Evolutionary conservation across 2,888 invertebrate species (phyloP).

Genomic region (Scelioninae gen. 1): DNA sequence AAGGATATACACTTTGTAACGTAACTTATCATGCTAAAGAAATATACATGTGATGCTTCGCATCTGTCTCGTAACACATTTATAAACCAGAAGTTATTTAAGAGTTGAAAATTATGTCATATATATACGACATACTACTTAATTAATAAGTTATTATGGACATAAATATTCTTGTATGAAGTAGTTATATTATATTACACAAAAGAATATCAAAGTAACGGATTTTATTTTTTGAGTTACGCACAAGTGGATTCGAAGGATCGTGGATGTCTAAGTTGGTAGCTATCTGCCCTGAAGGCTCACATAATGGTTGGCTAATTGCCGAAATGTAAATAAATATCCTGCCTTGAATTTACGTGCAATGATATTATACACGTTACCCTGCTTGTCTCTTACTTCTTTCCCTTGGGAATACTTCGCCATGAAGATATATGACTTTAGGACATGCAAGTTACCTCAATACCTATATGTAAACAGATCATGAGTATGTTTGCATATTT

Average conservation of each 20-base stretch:
- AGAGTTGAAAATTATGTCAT: no score
- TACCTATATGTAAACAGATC: slow-evolving; percentile 68
- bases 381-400: slow-evolving; percentile 48
- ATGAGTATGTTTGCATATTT: slow-evolving; percentile 43
- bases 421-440: slow-evolving; percentile 83
- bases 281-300: slow-evolving; percentile 72
- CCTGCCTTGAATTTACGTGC: slow-evolving; percentile 77
- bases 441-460: slow-evolving; percentile 82
- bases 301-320: slow-evolving; percentile 83
- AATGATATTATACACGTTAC: slow-evolving; percentile 65
- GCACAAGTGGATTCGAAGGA: slow-evolving; percentile 66
- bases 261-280: slow-evolving; percentile 52
- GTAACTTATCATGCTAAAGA: no score
- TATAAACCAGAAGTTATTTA: no score
- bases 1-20: no score
- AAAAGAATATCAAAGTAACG: slow-evolving; percentile 37
- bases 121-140: no score
- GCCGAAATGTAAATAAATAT: slow-evolving; percentile 84
- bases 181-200: no score
- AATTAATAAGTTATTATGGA: no score
- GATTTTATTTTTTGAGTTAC: slow-evolving; percentile 69
- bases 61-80: no score
- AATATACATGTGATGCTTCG: no score
- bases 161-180: no score
- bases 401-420: slow-evolving; percentile 75